Percentiles rank a stretch among this genome's conserved stretches.
phyloP scores from a whole-genome alignment of 35 echinoderm and acorn worm genomes.

The Hemicentrotus pulcherrimus region DNA sequence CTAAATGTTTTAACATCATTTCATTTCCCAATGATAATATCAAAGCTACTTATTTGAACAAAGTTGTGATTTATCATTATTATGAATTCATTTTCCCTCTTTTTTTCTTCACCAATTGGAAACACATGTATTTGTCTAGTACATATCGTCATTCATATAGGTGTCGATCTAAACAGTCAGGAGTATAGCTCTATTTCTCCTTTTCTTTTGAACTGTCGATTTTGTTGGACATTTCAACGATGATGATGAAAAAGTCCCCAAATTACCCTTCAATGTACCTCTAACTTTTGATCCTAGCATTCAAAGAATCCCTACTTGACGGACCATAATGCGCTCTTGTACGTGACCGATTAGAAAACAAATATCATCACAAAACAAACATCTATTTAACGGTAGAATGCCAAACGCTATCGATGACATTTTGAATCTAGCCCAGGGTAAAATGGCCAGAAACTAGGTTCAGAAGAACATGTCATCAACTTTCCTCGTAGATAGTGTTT shows the following conservation, averaged over 20 bases:
- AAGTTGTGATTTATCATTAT: too few relatives aligned
- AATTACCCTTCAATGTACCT: neutral
- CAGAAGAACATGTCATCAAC: neutral
- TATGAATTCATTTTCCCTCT: too few relatives aligned
- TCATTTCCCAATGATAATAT: too few relatives aligned
- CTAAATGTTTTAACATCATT: too few relatives aligned
- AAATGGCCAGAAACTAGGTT: neutral
- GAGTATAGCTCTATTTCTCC: neutral
- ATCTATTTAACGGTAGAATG: slow-evolving; percentile 8
- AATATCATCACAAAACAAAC: slow-evolving; percentile 13
- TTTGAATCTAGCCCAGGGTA: slow-evolving; percentile 1
- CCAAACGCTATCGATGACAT: neutral
- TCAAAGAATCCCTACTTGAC: neutral
- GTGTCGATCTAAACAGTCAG: neutral
- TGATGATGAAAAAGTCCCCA: neutral
- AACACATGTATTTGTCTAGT: too few relatives aligned
- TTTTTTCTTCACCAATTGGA: too few relatives aligned
- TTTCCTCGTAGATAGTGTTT: too few relatives aligned
- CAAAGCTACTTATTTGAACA: too few relatives aligned
- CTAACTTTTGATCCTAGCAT: neutral
- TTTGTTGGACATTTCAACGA: neutral
- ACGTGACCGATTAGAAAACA: slow-evolving; percentile 3
- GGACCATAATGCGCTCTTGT: neutral
- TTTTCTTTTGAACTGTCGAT: neutral
- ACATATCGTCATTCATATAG: neutral